Conservation (phyloP, 2,888 invertebrate species). For the Choreutis nemorana region DNA sequence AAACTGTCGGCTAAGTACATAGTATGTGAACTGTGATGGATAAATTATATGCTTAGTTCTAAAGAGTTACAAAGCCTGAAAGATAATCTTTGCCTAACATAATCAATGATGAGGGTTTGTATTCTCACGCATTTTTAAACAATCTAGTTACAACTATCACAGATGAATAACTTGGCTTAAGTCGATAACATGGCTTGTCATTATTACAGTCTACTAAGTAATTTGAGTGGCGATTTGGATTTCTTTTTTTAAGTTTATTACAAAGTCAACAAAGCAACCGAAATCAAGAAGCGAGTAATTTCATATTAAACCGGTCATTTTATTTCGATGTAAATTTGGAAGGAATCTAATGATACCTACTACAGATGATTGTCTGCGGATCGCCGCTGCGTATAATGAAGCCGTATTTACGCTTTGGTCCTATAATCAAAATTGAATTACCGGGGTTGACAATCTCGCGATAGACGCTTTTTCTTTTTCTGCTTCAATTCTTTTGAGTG, state of each 20-base stretch:
- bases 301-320: constrained; percentile 52
- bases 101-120: no score
- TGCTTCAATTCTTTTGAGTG: constrained; percentile 61
- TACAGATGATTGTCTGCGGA: constrained; percentile 59
- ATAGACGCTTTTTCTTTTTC: constrained; percentile 54
- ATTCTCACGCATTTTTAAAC: no score
- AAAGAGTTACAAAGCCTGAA: no score
- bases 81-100: no score
- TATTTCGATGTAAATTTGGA: constrained; percentile 46
- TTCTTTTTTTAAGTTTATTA: constrained; percentile 6
- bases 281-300: constrained; percentile 52
- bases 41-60: constrained; percentile 10
- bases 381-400: constrained; percentile 55
- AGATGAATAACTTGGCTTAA: no score
- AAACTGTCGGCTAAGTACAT: constrained; percentile 33
- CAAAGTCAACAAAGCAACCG: constrained; percentile 27
- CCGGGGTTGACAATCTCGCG: constrained; percentile 59
- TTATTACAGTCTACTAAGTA: constrained; percentile 1
- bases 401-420: constrained; percentile 58
- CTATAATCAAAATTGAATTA: constrained; percentile 68
- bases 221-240: constrained; percentile 4
- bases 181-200: no score
- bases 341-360: constrained; percentile 58
- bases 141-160: no score
- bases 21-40: constrained; percentile 18